Conservation (phyloP, 2,888 invertebrate species). For the Operophtera brumata region DNA sequence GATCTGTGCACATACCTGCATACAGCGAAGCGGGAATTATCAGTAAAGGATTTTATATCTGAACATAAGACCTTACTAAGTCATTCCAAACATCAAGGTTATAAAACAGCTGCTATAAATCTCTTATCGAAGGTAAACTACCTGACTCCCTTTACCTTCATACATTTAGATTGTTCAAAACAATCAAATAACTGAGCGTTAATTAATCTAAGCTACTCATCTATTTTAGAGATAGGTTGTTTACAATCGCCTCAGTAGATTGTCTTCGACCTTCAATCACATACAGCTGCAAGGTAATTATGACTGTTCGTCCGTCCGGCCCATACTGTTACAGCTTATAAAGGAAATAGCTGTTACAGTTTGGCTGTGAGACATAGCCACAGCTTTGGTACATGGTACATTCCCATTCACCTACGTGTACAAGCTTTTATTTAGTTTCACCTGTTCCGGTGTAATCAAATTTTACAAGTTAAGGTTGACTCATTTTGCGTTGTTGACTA, state of each 20-base stretch:
- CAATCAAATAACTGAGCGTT: not conserved
- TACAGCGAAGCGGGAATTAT: too few species aligned
- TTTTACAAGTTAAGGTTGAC: too few species aligned
- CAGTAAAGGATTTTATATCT: too few species aligned
- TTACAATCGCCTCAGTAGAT: conserved; percentile 14
- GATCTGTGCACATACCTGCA: too few species aligned
- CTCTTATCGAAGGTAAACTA: not conserved
- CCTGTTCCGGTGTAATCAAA: too few species aligned
- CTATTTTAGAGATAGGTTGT: conserved; percentile 2
- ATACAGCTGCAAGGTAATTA: conserved; percentile 13
- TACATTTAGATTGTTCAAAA: not conserved
- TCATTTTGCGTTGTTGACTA: too few species aligned
- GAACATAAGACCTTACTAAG: too few species aligned
- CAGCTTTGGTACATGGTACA: too few species aligned
- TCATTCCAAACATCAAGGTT: not conserved
- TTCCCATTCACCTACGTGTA: too few species aligned
- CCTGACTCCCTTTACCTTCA: not conserved
- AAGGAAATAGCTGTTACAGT: not conserved
- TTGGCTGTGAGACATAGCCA: too few species aligned
- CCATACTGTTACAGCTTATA: not conserved
- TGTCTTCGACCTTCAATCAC: conserved; percentile 18
- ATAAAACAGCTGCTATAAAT: not conserved
- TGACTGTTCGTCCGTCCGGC: conserved; percentile 13
- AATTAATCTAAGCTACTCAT: not conserved
- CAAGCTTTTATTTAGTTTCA: too few species aligned